phyloP scores from a whole-genome alignment of 2,113 vertebrate genomes.

The Butorides virescens region DNA sequence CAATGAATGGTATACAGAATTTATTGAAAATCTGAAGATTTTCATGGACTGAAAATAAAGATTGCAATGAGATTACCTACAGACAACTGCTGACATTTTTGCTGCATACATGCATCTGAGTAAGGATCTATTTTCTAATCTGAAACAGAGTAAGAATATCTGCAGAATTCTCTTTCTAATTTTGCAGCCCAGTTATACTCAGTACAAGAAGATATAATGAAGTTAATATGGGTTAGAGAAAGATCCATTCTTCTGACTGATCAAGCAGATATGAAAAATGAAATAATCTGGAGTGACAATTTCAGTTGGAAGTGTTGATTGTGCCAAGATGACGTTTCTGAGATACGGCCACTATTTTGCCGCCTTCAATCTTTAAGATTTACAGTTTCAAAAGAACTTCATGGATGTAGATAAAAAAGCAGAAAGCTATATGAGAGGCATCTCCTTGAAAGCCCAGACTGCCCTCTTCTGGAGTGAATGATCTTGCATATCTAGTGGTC shows the following conservation, averaged over 20 bases:
- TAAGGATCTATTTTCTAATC: neutral
- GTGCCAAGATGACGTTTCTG: neutral
- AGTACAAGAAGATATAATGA: neutral
- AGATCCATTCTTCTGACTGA: neutral
- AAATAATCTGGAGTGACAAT: neutral
- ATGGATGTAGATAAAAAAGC: neutral
- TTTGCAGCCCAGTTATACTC: neutral
- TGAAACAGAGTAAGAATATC: neutral
- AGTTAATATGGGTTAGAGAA: neutral
- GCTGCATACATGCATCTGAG: neutral
- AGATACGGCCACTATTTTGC: neutral
- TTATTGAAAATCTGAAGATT: neutral
- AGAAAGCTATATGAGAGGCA: neutral
- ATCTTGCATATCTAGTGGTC: neutral
- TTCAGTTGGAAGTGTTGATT: neutral
- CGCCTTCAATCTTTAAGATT: neutral
- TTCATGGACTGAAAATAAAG: neutral
- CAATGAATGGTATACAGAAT: neutral
- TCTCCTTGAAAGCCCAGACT: conserved; percentile 3
- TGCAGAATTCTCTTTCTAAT: neutral
- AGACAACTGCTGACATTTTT: neutral
- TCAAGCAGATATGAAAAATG: neutral
- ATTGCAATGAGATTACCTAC: neutral
- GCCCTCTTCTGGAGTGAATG: conserved; percentile 32
- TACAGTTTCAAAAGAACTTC: neutral